A percentile compares a stretch with the other conserved stretches of the same genome.
These are phyloP conservation scores for Pogonocherus hispidulus DNA, from an alignment of 2,888 invertebrate species.

Conservation along the genomic window DNA sequence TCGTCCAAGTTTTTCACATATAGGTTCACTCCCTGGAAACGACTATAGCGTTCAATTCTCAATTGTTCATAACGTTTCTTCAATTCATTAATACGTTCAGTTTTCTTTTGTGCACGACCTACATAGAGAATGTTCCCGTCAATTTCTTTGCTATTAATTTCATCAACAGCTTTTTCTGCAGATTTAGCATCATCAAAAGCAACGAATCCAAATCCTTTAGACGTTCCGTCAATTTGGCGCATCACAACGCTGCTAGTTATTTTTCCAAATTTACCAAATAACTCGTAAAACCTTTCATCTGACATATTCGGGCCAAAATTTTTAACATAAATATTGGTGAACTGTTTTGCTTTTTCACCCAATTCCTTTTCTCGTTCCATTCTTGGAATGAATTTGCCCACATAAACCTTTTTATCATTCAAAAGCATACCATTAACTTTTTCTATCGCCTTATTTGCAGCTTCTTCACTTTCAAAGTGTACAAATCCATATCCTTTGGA, in stretches of 20 bases:
- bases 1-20: conserved; percentile 83
- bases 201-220: conserved; percentile 99
- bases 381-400: conserved; percentile 97
- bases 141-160: conserved; percentile 90
- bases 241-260: conserved; percentile 94
- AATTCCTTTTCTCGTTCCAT: conserved; percentile 97
- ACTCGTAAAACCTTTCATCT: conserved; percentile 88
- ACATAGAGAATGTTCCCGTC: conserved; percentile 87
- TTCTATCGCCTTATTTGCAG: conserved; percentile 96
- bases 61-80: conserved; percentile 96
- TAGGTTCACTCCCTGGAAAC: conserved; percentile 77
- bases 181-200: conserved; percentile 97
- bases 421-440: conserved; percentile 99
- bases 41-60: conserved; percentile 90
- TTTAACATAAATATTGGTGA: conserved; percentile 98
- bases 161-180: conserved; percentile 93
- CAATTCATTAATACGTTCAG: conserved; percentile 95
- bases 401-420: conserved; percentile 98
- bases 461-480: conserved; percentile 98
- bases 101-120: conserved; percentile 98
- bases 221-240: conserved; percentile 90
- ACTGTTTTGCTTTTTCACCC: conserved; percentile 94
- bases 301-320: conserved; percentile 95
- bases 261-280: conserved; percentile 93
- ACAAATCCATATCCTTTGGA: conserved; percentile 98